These are phyloP conservation scores for Dipodomys ordii DNA, from an alignment of 2,113 vertebrate species.

Conservation along the genomic window DNA sequence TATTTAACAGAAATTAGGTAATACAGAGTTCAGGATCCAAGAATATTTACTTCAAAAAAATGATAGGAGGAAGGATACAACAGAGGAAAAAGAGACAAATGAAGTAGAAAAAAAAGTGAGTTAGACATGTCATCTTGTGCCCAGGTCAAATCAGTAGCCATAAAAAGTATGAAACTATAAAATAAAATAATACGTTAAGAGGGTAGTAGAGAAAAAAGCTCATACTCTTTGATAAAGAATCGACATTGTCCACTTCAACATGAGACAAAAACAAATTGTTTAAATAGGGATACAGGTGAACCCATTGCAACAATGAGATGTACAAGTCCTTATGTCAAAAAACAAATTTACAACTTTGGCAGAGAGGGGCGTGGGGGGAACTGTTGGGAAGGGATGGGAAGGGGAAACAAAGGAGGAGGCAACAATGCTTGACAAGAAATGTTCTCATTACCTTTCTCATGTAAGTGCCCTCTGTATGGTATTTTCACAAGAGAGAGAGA, in stretches of 20 bases:
- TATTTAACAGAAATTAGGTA: background rate
- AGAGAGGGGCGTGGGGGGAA: no score
- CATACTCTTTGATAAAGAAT: background rate
- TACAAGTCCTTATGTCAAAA: no score
- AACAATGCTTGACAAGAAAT: no score
- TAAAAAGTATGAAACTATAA: background rate
- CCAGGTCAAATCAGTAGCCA: background rate
- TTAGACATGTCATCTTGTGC: background rate
- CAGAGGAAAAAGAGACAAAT: background rate
- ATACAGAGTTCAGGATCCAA: background rate
- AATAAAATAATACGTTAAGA: background rate
- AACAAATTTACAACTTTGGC: no score
- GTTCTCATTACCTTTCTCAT: no score
- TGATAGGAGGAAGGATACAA: background rate
- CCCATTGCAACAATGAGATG: no score
- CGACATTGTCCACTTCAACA: slow-evolving; percentile 30
- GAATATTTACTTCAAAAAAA: background rate
- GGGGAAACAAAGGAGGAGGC: no score
- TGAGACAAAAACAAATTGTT: background rate
- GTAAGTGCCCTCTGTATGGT: no score
- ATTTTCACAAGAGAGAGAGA: no score
- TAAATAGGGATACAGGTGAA: no score
- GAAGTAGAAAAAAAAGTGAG: background rate
- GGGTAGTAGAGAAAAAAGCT: no score
- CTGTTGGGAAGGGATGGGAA: no score